Conservation (phyloP, 1,140 invertebrate genomes). For the Diabrotica undecimpunctata region DNA sequence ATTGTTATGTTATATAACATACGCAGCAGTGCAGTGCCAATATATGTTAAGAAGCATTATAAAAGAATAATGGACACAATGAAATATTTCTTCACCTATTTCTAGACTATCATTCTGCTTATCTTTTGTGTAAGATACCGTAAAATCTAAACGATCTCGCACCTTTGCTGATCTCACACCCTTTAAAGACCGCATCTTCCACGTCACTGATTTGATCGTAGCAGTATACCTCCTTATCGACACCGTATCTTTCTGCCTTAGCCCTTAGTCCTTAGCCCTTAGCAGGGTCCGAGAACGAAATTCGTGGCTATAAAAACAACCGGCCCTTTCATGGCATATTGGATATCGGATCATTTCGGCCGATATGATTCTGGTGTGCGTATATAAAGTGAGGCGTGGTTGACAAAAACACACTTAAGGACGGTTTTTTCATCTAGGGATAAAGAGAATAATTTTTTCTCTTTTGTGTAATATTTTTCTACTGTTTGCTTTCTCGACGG, state of each 20-base stretch:
- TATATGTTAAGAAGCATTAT: too few species aligned
- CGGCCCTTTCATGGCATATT: constrained; percentile 1
- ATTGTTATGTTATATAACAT: too few species aligned
- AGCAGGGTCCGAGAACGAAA: background rate
- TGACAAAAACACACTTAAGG: background rate
- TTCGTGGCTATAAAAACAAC: background rate
- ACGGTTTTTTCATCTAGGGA: background rate
- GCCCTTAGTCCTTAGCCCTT: background rate
- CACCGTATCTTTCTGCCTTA: background rate
- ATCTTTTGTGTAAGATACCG: too few species aligned
- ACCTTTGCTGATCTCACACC: too few species aligned
- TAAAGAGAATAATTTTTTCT: constrained; percentile 1
- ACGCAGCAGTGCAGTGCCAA: too few species aligned
- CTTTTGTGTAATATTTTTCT: background rate
- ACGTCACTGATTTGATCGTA: too few species aligned
- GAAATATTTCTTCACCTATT: too few species aligned
- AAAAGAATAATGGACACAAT: too few species aligned
- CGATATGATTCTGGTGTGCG: background rate
- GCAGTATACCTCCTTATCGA: background rate
- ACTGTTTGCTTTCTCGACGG: background rate
- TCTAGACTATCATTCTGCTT: too few species aligned
- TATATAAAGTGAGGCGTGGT: background rate
- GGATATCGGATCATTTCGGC: background rate
- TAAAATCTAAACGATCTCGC: too few species aligned
- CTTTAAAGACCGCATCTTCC: too few species aligned